Percentiles rank a stretch among this genome's conserved stretches.
These are phyloP conservation scores for Lordiphosa andalusiaca DNA, from an alignment of 2,888 invertebrate species.

Conservation along the genomic window DNA sequence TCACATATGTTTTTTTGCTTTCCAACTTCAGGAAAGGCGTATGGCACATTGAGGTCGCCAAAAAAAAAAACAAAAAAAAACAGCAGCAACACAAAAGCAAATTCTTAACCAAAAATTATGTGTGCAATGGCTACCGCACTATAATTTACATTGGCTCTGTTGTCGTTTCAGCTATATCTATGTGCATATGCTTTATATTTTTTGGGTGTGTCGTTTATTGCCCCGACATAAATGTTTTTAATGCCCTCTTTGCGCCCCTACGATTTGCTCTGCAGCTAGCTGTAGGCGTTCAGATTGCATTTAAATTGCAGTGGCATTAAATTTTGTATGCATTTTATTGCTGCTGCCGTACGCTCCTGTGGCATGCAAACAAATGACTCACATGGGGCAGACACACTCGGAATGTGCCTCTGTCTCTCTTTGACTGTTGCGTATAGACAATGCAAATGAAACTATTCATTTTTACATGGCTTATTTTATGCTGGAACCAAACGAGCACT, in stretches of 20 bases:
- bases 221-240: conserved; percentile 46
- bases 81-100: conserved; percentile 20
- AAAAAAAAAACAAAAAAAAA: too few relatives aligned
- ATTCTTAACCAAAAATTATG: conserved; percentile 40
- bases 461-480: too few relatives aligned
- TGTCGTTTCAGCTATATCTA: conserved; percentile 19
- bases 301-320: conserved; percentile 45
- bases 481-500: too few relatives aligned
- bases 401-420: background rate
- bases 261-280: conserved; percentile 18
- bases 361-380: conserved; percentile 33
- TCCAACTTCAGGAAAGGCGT: too few relatives aligned
- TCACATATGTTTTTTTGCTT: conserved; percentile 21
- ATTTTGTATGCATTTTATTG: conserved; percentile 49
- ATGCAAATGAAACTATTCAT: background rate
- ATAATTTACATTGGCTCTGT: conserved; percentile 35
- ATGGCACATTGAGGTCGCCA: conserved; percentile 37
- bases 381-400: conserved; percentile 19
- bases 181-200: conserved; percentile 18
- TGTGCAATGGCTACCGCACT: conserved; percentile 42
- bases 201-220: conserved; percentile 49
- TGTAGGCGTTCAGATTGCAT: conserved; percentile 42
- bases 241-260: conserved; percentile 22
- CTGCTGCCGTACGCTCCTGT: background rate
- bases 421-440: background rate